These are phyloP conservation scores for Clinocottus analis DNA, from an alignment of 2,113 vertebrate species.

Conservation along the genomic window DNA sequence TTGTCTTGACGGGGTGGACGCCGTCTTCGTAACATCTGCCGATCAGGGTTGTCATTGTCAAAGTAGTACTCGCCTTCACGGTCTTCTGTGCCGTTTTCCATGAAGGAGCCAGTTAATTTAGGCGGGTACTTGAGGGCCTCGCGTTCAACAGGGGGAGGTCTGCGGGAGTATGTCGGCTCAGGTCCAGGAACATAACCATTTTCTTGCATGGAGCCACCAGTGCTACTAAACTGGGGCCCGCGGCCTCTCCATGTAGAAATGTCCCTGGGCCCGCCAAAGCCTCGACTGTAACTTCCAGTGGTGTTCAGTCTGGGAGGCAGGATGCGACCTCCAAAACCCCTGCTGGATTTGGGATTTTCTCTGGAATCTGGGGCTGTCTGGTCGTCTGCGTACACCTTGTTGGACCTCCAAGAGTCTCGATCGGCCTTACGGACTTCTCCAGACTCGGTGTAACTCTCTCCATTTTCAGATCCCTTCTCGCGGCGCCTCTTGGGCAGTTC, in stretches of 20 bases:
- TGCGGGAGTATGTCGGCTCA: constrained; percentile 82
- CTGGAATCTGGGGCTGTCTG: constrained; percentile 81
- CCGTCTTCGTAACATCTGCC: constrained; percentile 89
- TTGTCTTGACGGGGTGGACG: constrained; percentile 97
- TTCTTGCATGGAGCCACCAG: constrained; percentile 84
- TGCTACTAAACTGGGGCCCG: constrained; percentile 74
- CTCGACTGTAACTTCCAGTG: constrained; percentile 84
- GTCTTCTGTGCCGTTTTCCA: constrained; percentile 88
- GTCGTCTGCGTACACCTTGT: constrained; percentile 91
- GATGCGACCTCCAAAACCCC: constrained; percentile 88
- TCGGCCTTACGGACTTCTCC: constrained; percentile 86
- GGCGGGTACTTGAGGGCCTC: constrained; percentile 87
- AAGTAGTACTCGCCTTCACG: constrained; percentile 88
- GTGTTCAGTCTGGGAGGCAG: constrained; percentile 93
- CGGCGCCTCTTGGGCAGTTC: constrained; percentile 94
- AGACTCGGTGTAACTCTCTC: constrained; percentile 84
- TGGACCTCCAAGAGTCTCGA: constrained; percentile 94
- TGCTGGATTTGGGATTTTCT: constrained; percentile 81
- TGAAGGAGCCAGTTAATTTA: constrained; percentile 84
- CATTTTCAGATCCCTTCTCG: constrained; percentile 89
- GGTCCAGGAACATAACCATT: constrained; percentile 82
- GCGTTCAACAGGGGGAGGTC: constrained; percentile 80
- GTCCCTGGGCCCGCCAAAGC: constrained; percentile 86
- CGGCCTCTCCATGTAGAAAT: constrained; percentile 89
- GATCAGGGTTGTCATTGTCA: constrained; percentile 90